phyloP scores from a whole-genome alignment of 1,140 invertebrate species.

The Lanistes nyassanus region DNA sequence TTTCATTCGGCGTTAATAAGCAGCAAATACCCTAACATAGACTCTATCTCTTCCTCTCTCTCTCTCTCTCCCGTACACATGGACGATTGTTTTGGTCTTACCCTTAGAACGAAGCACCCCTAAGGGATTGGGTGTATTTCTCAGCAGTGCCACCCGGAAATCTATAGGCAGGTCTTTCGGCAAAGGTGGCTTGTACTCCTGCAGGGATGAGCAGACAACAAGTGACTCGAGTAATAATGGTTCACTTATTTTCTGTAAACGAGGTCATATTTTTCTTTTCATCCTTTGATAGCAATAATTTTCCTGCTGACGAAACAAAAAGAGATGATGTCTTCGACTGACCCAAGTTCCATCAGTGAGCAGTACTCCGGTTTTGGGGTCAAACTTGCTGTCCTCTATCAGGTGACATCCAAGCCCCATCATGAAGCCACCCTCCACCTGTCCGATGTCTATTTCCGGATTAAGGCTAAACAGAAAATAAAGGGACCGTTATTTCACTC shows the following conservation, averaged over 20 bases:
- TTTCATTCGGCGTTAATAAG: too few species aligned
- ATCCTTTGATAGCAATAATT: background rate
- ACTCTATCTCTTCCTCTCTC: too few species aligned
- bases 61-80: too few species aligned
- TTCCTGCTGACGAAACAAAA: background rate
- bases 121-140: constrained; percentile 75
- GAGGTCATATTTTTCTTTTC: background rate
- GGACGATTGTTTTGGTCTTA: constrained; percentile 58
- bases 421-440: constrained; percentile 86
- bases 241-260: background rate
- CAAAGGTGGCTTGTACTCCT: constrained; percentile 80
- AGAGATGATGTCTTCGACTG: constrained; percentile 21
- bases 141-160: constrained; percentile 79
- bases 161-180: constrained; percentile 87
- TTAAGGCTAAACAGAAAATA: constrained; percentile 41
- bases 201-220: too few species aligned
- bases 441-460: constrained; percentile 77
- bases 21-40: too few species aligned
- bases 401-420: constrained; percentile 88
- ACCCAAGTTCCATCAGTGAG: constrained; percentile 83
- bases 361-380: constrained; percentile 75
- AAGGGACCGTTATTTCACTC: background rate
- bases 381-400: constrained; percentile 78
- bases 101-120: constrained; percentile 84
- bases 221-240: too few species aligned